Evolutionary conservation across 2,113 vertebrate genomes (phyloP).

Genomic region (Scatophagus argus): DNA sequence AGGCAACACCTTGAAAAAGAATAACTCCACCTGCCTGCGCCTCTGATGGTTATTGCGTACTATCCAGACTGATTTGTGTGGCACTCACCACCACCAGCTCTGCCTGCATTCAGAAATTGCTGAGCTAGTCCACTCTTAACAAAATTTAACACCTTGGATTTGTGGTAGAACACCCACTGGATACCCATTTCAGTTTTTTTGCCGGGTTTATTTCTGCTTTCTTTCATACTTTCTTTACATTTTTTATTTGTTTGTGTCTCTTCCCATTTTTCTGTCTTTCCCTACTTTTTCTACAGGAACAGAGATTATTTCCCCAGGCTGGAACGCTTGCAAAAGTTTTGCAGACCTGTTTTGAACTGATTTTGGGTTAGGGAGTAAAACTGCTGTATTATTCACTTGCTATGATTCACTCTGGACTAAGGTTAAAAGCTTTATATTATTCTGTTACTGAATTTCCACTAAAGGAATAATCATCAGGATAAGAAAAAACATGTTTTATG

Average conservation of each 20-base stretch:
- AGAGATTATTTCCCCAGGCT: neutral
- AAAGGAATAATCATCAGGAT: neutral
- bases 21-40: conserved; percentile 36
- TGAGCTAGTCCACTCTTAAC: conserved; percentile 52
- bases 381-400: conserved; percentile 8
- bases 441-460: neutral
- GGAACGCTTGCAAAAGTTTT: conserved; percentile 21
- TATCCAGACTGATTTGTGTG: conserved; percentile 68
- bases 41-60: conserved; percentile 55
- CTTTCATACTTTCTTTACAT: conserved; percentile 26
- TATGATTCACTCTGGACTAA: conserved; percentile 6
- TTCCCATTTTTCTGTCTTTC: neutral
- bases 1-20: conserved; percentile 33
- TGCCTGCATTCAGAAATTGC: conserved; percentile 55
- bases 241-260: conserved; percentile 9
- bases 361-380: neutral
- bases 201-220: conserved; percentile 17
- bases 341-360: conserved; percentile 15
- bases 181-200: conserved; percentile 28
- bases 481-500: neutral
- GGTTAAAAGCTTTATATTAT: conserved; percentile 11
- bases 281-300: conserved; percentile 5
- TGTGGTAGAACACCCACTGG: conserved; percentile 12
- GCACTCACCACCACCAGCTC: conserved; percentile 32
- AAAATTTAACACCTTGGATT: conserved; percentile 54